Evolutionary conservation across 35 echinoderm and acorn worm genomes (phyloP), one percentile per base, ranked within the genome.

Genomic region (Hemicentrotus pulcherrimus): DNA sequence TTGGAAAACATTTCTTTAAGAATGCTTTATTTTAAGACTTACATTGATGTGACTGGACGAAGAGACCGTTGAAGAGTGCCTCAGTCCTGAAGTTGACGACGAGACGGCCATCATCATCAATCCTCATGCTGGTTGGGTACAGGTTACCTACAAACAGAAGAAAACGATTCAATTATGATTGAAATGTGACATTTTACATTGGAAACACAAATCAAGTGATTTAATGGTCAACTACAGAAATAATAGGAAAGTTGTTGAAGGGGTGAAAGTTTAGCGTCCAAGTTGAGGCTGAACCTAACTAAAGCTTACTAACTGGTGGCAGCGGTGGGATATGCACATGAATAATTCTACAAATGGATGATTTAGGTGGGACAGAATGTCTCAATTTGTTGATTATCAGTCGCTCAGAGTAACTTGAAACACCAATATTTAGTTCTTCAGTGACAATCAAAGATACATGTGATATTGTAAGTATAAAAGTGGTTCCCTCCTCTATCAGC

Each of bases 71-170:
- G 95, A 99, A 99, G 41, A 96, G 96, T 31, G 98, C 98, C 16
- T 99, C 98, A 9, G 98, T 99, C 71, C 97, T 96, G 98, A 99
- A 99, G 98, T 99, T 98, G 92, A 99, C 97, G 0, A 99, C 97
- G 55, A 99, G 96, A 28, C 96, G 94, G 85, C 98, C 98, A 33
- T 98, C 96, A 94, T 99, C 96, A 47, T 99, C 89, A 91, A 99
- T 99, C 31, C 98, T 92, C 98, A 99, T 99, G 94, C 98, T 99
- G 61, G 98, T 99, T 95, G 98, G 98, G 95, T 97, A 99, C 98
- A 99, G 88, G 88, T 96, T 96, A 88, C 98, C 98, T 98, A 96
- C 5, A 28, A 48, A 31, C 65, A 96, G 41, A n/a, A 86, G 59
- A 85, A 86, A 85, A 55, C 60, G 85, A 30, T 47, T 33, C 22